Percentiles rank a stretch among this genome's conserved stretches.
Evolutionary conservation across 2,113 vertebrate species (phyloP).

Genomic region (Podocnemis expansa): DNA sequence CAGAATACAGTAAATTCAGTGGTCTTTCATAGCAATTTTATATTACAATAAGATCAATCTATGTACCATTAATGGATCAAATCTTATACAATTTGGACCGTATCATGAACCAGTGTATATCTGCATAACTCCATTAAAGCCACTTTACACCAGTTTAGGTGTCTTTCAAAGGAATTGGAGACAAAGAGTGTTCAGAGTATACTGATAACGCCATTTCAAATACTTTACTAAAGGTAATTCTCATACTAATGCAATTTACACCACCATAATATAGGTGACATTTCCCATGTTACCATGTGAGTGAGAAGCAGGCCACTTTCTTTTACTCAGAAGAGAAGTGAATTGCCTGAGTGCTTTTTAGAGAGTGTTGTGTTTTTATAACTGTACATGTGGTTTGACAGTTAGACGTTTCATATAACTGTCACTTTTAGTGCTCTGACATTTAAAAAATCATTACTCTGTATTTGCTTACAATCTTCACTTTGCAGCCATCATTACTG

Average conservation of each 20-base stretch:
- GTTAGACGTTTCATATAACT: not conserved
- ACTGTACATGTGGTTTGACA: fast-evolving
- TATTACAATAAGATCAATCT: not conserved
- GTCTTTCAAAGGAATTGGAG: no score
- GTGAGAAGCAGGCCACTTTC: not conserved
- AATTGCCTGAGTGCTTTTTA: not conserved
- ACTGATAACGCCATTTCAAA: fast-evolving
- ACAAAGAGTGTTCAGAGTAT: not conserved
- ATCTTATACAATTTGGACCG: not conserved
- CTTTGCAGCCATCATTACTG: not conserved
- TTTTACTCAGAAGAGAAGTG: not conserved
- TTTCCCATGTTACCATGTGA: not conserved
- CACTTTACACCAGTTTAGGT: not conserved
- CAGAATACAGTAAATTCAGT: not conserved
- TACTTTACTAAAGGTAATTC: not conserved
- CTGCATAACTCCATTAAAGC: not conserved
- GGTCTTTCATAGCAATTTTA: not conserved
- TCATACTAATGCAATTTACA: fast-evolving
- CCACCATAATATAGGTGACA: fast-evolving
- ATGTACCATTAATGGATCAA: not conserved
- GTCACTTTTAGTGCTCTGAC: not conserved
- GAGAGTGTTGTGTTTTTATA: not conserved
- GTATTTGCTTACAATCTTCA: not conserved
- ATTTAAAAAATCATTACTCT: not conserved
- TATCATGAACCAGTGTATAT: fast-evolving